Evolutionary conservation across 1,140 invertebrate species (phyloP), one percentile per base, ranked within the genome.

Genomic region (Scaptodrosophila lebanonensis): DNA sequence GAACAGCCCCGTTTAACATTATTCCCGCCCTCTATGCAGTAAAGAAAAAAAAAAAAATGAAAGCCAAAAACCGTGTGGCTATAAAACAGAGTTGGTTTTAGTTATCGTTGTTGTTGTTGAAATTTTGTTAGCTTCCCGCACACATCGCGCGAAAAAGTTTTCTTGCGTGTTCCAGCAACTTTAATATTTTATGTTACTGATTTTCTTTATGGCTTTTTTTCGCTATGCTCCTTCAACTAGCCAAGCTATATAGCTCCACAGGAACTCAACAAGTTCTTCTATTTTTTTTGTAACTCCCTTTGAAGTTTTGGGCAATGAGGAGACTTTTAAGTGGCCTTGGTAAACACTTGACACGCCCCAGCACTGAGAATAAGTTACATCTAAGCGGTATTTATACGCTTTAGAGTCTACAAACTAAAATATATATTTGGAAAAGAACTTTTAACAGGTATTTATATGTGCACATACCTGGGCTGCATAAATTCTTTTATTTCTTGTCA

Each of bases 141-240:
- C 35, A 40, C 38, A 13, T 12, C 20, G 38, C 49, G 42, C 63
- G 64, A 66, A 59, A 59, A 73, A 77, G 45, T 77, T 77, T 79
- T 75, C 73, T 77, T 60, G 73, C 73, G 73, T 77, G 73, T 79
- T 77, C 79, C 73, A 73, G 59, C 68, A 73, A 77, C 73, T 77
- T 77, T 68, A 77, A 77, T 77, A 77, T 77, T 77, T 77, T 66
- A 79, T 77, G 76, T 65, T 73, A 60, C 59, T 71, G 73, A 77
- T 77, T 77, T 77, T 68, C 73, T 79, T 77, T 79, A 77, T 77
- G 75, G 58, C 52, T 59, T 59, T 66, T 66, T 53, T 50, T 42
- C 29, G 47, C 60, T 38, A 27, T 54, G 53, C 35, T 29, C 18
- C 12, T 7, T 27, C 29, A 15, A 11, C 43, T n/a, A n/a, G n/a